These are phyloP conservation scores for Aquatica leii DNA, from an alignment of 2,888 invertebrate species.

Conservation along the genomic window DNA sequence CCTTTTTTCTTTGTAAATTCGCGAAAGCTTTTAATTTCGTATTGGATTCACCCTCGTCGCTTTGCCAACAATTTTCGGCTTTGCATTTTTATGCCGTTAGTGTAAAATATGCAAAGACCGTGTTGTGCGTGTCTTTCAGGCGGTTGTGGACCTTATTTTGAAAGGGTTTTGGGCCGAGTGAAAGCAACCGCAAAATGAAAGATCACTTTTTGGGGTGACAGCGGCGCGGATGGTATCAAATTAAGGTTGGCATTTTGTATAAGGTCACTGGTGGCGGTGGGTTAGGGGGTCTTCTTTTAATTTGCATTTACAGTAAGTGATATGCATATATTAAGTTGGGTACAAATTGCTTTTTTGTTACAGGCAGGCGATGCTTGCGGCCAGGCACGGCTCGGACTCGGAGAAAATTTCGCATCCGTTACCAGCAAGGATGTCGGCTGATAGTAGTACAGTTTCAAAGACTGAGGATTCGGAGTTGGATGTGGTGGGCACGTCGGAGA, in stretches of 20 bases:
- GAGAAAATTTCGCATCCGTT: conserved; percentile 63
- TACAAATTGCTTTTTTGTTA: conserved; percentile 52
- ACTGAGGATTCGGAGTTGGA: conserved; percentile 87
- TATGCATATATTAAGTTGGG: conserved; percentile 54
- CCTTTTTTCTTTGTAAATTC: conserved; percentile 2
- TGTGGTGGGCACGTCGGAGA: conserved; percentile 88
- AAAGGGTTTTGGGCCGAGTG: conserved; percentile 43
- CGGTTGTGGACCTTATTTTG: conserved; percentile 23
- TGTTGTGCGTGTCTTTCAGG: conserved; percentile 18
- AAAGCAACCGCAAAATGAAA: conserved; percentile 51
- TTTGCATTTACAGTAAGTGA: conserved; percentile 59
- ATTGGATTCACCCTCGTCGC: conserved; percentile 31
- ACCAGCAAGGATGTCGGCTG: conserved; percentile 61
- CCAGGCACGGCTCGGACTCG: conserved; percentile 64
- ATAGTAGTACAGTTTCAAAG: conserved; percentile 67
- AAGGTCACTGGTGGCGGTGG: conserved; percentile 54
- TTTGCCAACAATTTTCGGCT: conserved; percentile 46
- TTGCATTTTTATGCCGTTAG: conserved; percentile 51
- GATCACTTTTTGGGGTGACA: conserved; percentile 49
- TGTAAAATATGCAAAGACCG: conserved; percentile 43
- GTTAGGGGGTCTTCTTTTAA: conserved; percentile 47
- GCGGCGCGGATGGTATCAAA: conserved; percentile 54
- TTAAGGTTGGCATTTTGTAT: conserved; percentile 58
- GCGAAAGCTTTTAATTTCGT: conserved; percentile 30
- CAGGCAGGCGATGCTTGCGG: conserved; percentile 77